Evolutionary conservation across 2,113 vertebrate genomes (phyloP).

Genomic region (Leucosticte australis): DNA sequence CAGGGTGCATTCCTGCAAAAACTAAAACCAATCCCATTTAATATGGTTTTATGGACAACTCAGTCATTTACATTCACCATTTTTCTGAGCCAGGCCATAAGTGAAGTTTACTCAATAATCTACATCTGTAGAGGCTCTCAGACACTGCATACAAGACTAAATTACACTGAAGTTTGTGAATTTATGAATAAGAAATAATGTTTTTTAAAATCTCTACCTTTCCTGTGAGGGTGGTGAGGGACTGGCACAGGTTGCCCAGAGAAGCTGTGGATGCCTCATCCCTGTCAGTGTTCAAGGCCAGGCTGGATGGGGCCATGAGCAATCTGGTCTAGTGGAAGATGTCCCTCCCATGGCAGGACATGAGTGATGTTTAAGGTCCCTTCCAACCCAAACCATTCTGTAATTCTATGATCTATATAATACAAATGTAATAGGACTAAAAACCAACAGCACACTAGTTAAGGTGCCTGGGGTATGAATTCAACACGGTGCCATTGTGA

Average conservation of each 20-base stretch:
- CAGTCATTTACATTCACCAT: neutral
- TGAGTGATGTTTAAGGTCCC: neutral
- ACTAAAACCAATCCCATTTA: neutral
- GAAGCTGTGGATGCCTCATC: neutral
- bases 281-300: neutral
- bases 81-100: neutral
- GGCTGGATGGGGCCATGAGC: neutral
- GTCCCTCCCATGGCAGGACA: neutral
- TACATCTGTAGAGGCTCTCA: neutral
- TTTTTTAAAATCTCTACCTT: neutral
- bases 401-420: neutral
- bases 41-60: neutral
- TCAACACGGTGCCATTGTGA: accelerated
- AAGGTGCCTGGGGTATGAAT: neutral
- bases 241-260: neutral
- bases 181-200: neutral
- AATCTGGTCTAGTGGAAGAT: neutral
- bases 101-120: neutral
- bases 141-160: neutral
- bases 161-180: neutral
- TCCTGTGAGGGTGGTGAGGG: neutral
- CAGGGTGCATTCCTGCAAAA: neutral
- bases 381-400: neutral
- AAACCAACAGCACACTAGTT: neutral
- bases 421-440: neutral